These are phyloP conservation scores for Leptodirus hochenwartii DNA, from an alignment of 2,888 invertebrate species.

Conservation along the genomic window DNA sequence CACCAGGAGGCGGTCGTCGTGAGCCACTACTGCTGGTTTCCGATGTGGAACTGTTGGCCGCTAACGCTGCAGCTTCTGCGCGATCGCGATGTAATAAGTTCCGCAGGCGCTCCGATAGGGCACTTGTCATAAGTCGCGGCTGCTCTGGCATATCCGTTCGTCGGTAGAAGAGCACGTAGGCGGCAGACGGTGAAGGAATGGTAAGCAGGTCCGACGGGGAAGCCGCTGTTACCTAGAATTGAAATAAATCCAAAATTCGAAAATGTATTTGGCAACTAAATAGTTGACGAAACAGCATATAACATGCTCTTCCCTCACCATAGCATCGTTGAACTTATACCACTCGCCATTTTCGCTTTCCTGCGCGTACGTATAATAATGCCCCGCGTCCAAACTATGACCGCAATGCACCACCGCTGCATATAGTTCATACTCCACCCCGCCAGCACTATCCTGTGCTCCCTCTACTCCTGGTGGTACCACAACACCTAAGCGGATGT, in stretches of 20 bases:
- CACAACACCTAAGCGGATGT: conserved; percentile 8
- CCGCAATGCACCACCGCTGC: conserved; percentile 77
- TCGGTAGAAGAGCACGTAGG: conserved; percentile 65
- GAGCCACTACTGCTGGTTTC: too few relatives aligned
- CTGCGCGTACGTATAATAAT: conserved; percentile 69
- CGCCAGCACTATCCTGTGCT: too few relatives aligned
- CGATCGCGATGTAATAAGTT: conserved; percentile 19
- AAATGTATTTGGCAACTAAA: too few relatives aligned
- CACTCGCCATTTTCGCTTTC: conserved; percentile 49
- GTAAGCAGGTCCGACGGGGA: too few relatives aligned
- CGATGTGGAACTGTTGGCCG: too few relatives aligned
- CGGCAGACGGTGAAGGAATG: conserved; percentile 56
- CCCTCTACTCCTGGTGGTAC: conserved; percentile 18
- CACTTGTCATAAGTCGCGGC: conserved; percentile 17
- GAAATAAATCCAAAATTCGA: too few relatives aligned
- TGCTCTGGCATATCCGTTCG: conserved; percentile 24
- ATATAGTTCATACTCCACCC: conserved; percentile 49
- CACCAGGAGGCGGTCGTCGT: too few relatives aligned
- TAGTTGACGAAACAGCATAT: conserved; percentile 43
- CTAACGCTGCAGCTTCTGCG: too few relatives aligned
- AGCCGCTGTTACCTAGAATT: too few relatives aligned
- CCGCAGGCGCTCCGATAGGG: conserved; percentile 20
- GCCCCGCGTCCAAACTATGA: conserved; percentile 66
- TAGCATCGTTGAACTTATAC: conserved; percentile 75
- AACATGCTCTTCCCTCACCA: conserved; percentile 36